These are phyloP conservation scores for Lordiphosa stackelbergi DNA, from an alignment of 1,140 invertebrate genomes.

Conservation along the genomic window DNA sequence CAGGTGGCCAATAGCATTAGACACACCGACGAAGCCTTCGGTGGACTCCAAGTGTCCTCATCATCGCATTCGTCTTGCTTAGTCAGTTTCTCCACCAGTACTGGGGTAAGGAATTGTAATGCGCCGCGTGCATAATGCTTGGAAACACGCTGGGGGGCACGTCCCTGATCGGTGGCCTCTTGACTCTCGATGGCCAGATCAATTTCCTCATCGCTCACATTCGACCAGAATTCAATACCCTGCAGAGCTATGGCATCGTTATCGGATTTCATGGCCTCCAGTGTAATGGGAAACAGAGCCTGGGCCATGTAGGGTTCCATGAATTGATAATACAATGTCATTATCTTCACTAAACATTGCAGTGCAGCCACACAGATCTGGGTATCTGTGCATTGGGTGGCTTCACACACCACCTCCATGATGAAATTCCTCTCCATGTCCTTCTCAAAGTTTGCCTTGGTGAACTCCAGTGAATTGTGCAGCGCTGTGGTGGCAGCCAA, in stretches of 20 bases:
- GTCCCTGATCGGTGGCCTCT: slow-evolving; percentile 94
- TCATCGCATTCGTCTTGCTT: slow-evolving; percentile 97
- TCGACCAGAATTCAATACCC: slow-evolving; percentile 99
- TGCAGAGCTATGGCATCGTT: slow-evolving; percentile 97
- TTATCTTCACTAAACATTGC: slow-evolving; percentile 99
- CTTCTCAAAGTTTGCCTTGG: slow-evolving; percentile 98
- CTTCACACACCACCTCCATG: slow-evolving; percentile 99
- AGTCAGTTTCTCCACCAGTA: slow-evolving; percentile 94
- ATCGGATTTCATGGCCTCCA: slow-evolving; percentile 98
- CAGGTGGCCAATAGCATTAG: slow-evolving; percentile 98
- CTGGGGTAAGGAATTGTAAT: slow-evolving; percentile 95
- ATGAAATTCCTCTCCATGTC: slow-evolving; percentile 98
- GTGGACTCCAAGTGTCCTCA: slow-evolving; percentile 99
- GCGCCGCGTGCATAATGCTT: slow-evolving; percentile 97
- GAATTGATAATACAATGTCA: slow-evolving; percentile 98
- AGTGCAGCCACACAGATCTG: slow-evolving; percentile 96
- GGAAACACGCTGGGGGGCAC: slow-evolving; percentile 92
- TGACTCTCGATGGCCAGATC: slow-evolving; percentile 96
- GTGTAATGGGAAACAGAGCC: slow-evolving; percentile 98
- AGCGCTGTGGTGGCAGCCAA: slow-evolving; percentile 97
- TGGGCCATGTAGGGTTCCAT: slow-evolving; percentile 99
- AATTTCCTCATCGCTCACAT: slow-evolving; percentile 99
- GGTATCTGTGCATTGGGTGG: slow-evolving; percentile 90
- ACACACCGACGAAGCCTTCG: slow-evolving; percentile 99
- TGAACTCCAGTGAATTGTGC: slow-evolving; percentile 99